A percentile compares a stretch with the other conserved stretches of the same genome.
phyloP scores from a whole-genome alignment of 2,113 vertebrate species.

The Crypturellus undulatus region DNA sequence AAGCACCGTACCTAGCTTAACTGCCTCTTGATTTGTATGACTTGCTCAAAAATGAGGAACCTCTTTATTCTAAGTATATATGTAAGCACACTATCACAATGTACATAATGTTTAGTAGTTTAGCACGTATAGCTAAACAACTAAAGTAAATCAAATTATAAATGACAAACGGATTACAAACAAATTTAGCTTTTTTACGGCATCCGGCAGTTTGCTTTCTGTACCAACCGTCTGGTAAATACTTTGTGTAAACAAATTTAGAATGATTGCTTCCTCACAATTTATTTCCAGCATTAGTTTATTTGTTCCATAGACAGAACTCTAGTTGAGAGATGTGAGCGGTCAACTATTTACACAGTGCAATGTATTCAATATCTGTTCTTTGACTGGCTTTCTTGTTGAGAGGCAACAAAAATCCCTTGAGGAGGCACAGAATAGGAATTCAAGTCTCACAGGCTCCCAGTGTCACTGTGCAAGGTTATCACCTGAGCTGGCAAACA shows the following conservation, averaged over 20 bases:
- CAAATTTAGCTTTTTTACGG: background rate
- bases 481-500: background rate
- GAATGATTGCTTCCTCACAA: background rate
- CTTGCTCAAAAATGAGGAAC: constrained; percentile 29
- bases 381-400: background rate
- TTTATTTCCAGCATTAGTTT: background rate
- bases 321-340: background rate
- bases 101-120: background rate
- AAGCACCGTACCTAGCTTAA: constrained; percentile 52
- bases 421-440: background rate
- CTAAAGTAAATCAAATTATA: background rate
- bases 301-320: background rate
- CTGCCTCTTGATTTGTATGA: constrained; percentile 32
- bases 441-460: background rate
- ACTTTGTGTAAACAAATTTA: background rate
- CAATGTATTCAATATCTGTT: background rate
- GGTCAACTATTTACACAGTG: background rate
- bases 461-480: background rate
- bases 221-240: background rate
- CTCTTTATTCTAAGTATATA: constrained; percentile 23
- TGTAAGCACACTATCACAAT: background rate
- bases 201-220: background rate
- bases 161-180: background rate
- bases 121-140: background rate
- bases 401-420: background rate